A percentile compares a stretch with the other conserved stretches of the same genome.
Conservation (phyloP, 53 echinoderm and acorn worm genomes). For the Temnopleurus reevesii region DNA sequence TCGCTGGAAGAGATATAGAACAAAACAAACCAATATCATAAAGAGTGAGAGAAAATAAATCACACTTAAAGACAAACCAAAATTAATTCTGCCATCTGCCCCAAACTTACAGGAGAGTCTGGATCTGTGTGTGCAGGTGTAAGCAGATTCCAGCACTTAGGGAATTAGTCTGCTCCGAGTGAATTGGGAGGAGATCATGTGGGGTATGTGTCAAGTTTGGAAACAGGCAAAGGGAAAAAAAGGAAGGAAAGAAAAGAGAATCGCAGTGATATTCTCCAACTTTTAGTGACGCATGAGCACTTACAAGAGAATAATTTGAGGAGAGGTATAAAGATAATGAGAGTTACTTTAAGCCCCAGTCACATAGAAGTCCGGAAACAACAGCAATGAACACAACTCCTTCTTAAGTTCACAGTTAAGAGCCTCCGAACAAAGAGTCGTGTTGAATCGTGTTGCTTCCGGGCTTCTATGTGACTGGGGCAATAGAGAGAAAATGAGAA, state of each 20-base stretch:
- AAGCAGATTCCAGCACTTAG: slow-evolving; percentile 46
- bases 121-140: slow-evolving; percentile 53
- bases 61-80: slow-evolving; percentile 16
- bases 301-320: background rate
- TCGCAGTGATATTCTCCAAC: slow-evolving; percentile 5
- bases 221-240: slow-evolving; percentile 3
- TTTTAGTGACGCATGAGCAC: slow-evolving; percentile 15
- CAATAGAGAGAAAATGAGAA: too few relatives aligned
- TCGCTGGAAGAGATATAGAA: background rate
- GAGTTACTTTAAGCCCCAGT: too few relatives aligned
- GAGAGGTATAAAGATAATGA: background rate
- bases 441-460: too few relatives aligned
- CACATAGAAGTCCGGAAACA: too few relatives aligned
- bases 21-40: background rate
- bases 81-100: background rate
- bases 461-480: too few relatives aligned
- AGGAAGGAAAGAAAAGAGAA: background rate
- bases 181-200: slow-evolving; percentile 5
- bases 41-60: background rate
- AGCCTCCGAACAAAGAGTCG: too few relatives aligned
- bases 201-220: slow-evolving; percentile 34
- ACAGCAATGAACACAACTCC: too few relatives aligned
- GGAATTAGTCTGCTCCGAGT: slow-evolving; percentile 43
- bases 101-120: slow-evolving; percentile 29
- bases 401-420: too few relatives aligned